These are phyloP conservation scores for Teleogryllus occipitalis DNA, from an alignment of 1,140 invertebrate species.

Conservation along the genomic window DNA sequence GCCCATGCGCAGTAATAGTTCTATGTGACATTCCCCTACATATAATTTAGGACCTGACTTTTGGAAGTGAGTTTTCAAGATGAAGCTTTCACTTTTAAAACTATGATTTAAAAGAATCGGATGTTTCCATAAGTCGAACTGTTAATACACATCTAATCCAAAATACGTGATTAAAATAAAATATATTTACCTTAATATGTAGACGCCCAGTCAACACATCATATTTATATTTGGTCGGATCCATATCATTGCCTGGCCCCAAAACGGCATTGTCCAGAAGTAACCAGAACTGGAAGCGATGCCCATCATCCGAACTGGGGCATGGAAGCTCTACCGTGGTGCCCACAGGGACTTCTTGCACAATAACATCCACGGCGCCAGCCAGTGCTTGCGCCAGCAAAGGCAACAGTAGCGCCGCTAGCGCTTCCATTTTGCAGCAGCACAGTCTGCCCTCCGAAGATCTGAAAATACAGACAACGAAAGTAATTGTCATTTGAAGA, in stretches of 20 bases:
- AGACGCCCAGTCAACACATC: conserved; percentile 56
- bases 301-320: conserved; percentile 52
- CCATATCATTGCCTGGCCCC: conserved; percentile 49
- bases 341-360: conserved; percentile 47
- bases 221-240: conserved; percentile 57
- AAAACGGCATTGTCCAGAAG: conserved; percentile 46
- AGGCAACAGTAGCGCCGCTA: background rate
- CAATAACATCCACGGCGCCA: conserved; percentile 19
- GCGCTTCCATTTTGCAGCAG: no score
- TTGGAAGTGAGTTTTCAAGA: no score
- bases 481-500: no score
- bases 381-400: background rate
- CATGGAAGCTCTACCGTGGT: conserved; percentile 50
- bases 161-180: background rate
- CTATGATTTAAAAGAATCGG: no score
- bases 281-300: conserved; percentile 61
- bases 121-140: background rate
- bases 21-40: no score
- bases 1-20: no score
- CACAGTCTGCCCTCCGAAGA: no score
- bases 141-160: background rate
- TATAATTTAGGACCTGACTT: no score
- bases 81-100: background rate
- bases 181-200: conserved; percentile 44
- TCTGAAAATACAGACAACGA: no score